phyloP scores from a whole-genome alignment of 2,113 vertebrate species.

The Oplegnathus fasciatus region DNA sequence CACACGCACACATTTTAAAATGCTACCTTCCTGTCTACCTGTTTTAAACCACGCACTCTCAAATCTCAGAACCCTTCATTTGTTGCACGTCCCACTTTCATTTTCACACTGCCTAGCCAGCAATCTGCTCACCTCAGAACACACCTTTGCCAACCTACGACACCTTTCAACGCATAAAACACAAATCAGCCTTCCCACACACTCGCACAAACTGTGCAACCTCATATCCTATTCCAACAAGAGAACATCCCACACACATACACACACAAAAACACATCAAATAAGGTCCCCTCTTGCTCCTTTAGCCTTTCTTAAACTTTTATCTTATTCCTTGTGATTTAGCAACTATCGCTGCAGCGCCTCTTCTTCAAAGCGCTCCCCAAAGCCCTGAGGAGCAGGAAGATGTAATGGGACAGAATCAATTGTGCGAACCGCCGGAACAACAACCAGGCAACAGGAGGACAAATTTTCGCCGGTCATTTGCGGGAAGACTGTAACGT shows the following conservation, averaged over 20 bases:
- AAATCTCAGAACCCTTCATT: conserved; percentile 31
- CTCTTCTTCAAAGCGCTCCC: conserved; percentile 61
- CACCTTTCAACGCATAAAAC: conserved; percentile 46
- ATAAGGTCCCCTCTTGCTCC: conserved; percentile 34
- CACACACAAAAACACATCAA: conserved; percentile 27
- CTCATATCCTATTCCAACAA: conserved; percentile 39
- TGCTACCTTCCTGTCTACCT: conserved; percentile 24
- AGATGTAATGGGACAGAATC: conserved; percentile 53
- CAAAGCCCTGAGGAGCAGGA: conserved; percentile 36
- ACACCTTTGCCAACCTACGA: conserved; percentile 36
- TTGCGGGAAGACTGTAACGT: conserved; percentile 23
- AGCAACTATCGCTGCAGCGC: conserved; percentile 25
- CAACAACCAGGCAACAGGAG: conserved; percentile 35
- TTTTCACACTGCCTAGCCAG: conserved; percentile 18
- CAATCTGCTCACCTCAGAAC: conserved; percentile 49
- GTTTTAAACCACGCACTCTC: conserved; percentile 52
- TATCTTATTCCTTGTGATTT: conserved; percentile 63
- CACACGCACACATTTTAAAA: conserved; percentile 14
- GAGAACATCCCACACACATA: conserved; percentile 45
- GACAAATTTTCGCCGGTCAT: conserved; percentile 11
- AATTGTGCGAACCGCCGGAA: conserved; percentile 56
- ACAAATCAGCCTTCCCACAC: conserved; percentile 44
- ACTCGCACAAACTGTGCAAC: conserved; percentile 3
- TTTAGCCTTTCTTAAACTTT: conserved; percentile 49
- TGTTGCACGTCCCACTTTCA: conserved; percentile 43